Evolutionary conservation across 1,140 invertebrate species (phyloP), one percentile per base, ranked within the genome.

Genomic region (Neodiprion lecontei): DNA sequence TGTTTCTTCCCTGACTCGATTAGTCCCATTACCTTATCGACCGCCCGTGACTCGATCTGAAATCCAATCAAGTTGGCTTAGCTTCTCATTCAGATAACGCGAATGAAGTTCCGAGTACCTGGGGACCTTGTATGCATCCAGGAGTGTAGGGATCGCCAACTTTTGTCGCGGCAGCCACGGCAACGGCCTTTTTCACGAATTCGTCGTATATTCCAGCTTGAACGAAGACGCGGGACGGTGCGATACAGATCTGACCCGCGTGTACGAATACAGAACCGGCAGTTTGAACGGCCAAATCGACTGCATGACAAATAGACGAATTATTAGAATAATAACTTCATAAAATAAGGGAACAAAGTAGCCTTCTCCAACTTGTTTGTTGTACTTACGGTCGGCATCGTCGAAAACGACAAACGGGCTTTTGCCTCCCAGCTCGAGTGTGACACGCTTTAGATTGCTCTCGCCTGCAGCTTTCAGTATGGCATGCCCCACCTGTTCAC

Each of bases 381-480:
- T 74, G 11, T 76, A 79, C 75, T 76, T 75, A 85, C 82, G 67
- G 78, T 85, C 77, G 66, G 91, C 92, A 88, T 95, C 94, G 77
- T 92, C 91, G 82, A 92, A 93, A 11, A 96, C 88, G 47, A 95
- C 91, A 53, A 93, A 80, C 17, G 94, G 93, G 84, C 91, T 93
- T 79, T 96, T 95, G 65, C 95, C 95, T 71, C 95, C 94, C 2
- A 95, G 87, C 86, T 95, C 94, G 23, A 95, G 83, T 47, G 92
- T 93, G 0, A 94, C 90, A 67, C 93, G 88, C 81, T 95, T 95
- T 67, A 95, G 82, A 83, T 95, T 95, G 12, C 89, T 91, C 11
- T 88, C 85, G 1, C 90, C 93, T 23, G 93, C 91, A 53, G 91
- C 91, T 80, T 90, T 85, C 84, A 92, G 88, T 53, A 95, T 93